Base-by-base conservation (phyloP, 1,140 invertebrate genomes). In the Panulirus ornatus region DNA sequence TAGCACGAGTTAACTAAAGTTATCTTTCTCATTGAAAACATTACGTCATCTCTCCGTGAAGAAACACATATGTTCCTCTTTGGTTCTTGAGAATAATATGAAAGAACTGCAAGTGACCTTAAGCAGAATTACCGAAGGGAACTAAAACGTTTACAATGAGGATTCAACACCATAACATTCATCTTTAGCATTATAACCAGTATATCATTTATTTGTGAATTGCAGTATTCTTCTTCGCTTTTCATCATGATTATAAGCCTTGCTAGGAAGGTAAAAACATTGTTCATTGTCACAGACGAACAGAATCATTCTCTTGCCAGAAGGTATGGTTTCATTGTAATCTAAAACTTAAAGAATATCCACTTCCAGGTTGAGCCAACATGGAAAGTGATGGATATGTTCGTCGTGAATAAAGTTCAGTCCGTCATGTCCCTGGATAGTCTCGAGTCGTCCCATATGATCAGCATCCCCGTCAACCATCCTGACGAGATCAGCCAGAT, bases 401-500 rank as follows among this genome's bases (percentile, higher is more conserved):
- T 83, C 63, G 73, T 87, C 5, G 19, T 58, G 19, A 9, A 36
- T 30, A 34, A 11, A 14, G 6, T 98, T 30, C 97, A 98, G 91
- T 95, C 95, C 83, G 97, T 98, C 0, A 97, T 99, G 92, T 95
- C 95, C 63, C 94, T 97, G 75, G 98, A 99, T 93, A 96, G 97
- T 2, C 94, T 98, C 5, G 96, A 96, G 44, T 96, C 97, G 0
- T 99, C 98, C 0, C 98, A 99, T 94, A 97, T 97, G 34, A 97
- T 99, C 91, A 98, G 97, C 0, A 95, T 98, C 1, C 95, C 96
- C 91, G 98, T n/a, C n/a, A n/a, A n/a, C n/a, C n/a, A n/a, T n/a
- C n/a, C n/a, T n/a, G n/a, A n/a, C n/a, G n/a, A n/a, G 94, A 98
- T 99, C 16, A 96, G 96, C 90, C 97, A 98, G 94, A 98, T 99